Evolutionary conservation across 2,888 invertebrate species (phyloP).

Genomic region (Dynastes grantii): DNA sequence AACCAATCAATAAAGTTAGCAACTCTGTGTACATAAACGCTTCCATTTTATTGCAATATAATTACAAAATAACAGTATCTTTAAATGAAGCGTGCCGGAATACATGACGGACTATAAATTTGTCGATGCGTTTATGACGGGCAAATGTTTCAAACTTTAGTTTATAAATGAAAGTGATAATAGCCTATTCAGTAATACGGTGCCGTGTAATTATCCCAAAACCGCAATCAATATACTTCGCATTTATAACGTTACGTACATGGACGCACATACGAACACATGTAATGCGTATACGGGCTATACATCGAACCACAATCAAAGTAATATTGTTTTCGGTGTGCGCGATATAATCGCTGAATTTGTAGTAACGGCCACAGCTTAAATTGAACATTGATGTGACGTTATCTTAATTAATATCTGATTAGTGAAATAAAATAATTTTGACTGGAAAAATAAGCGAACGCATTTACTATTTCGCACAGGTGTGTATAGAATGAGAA

Average conservation of each 20-base stretch:
- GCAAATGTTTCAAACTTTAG: slow-evolving; percentile 21
- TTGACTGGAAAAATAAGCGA: slow-evolving; percentile 28
- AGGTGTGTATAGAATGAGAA: no score
- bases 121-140: slow-evolving; percentile 5
- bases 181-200: slow-evolving; percentile 20
- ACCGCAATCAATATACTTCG: slow-evolving; percentile 40
- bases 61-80: slow-evolving; percentile 2
- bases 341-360: slow-evolving; percentile 40
- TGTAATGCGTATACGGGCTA: background rate
- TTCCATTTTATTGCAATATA: no score
- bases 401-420: slow-evolving; percentile 46
- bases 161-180: slow-evolving; percentile 40
- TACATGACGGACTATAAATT: background rate
- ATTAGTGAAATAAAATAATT: slow-evolving; percentile 41
- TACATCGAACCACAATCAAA: slow-evolving; percentile 13
- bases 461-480: background rate
- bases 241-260: slow-evolving; percentile 15
- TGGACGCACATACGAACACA: slow-evolving; percentile 1
- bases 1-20: no score
- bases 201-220: slow-evolving; percentile 30
- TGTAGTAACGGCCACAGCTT: slow-evolving; percentile 41
- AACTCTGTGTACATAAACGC: no score
- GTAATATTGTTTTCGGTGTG: slow-evolving; percentile 43
- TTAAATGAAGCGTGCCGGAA: no score
- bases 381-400: slow-evolving; percentile 46